Base-by-base conservation (phyloP, 2,888 invertebrate genomes). In the Aphidoletes aphidimyza region DNA sequence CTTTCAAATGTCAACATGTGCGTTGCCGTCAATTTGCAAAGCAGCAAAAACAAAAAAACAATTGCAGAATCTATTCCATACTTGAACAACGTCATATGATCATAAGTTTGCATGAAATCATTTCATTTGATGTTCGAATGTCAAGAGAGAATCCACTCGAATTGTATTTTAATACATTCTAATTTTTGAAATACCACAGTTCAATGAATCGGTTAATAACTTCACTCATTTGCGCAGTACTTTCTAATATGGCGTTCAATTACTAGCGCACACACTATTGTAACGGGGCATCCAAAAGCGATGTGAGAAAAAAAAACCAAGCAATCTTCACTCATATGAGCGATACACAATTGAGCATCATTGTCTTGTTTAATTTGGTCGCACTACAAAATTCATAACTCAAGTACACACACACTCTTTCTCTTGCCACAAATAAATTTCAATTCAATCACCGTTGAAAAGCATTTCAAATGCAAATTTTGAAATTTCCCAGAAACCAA, bases 271-370 rank as follows among this genome's bases (percentile, higher is more conserved):
- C 69, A 69, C 30, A 22, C 26, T 17, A 47, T 54, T 22, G 22
- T 54, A 54, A 54, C 54, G 54, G n/a, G n/a, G 54, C 37, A 81
- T n/a, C 22, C n/a, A n/a, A 8, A 26, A 3, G 2, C 2, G 6
- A 81, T 81, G 81, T 81, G 81, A 81, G 81, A 81, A 81, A 81
- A 81, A n/a, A n/a, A n/a, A n/a, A n/a, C n/a, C n/a, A n/a, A n/a
- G n/a, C n/a, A n/a, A 37, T 81, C 81, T 81, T 81, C 69, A 69
- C 54, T 78, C 36, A 78, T 8, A 37, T 81, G 6, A 54, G 34
- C 1, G 36, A 69, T 19, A 37, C 19, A 81, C 37, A 81, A 37
- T 81, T 81, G 37, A 81, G 81, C 39, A 81, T 81, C 81, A 81
- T 81, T 81, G 36, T 81, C 81, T 81, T n/a, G 8, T 22, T 30